Conservation (phyloP, 2,113 vertebrate species). For the Meriones unguiculatus region DNA sequence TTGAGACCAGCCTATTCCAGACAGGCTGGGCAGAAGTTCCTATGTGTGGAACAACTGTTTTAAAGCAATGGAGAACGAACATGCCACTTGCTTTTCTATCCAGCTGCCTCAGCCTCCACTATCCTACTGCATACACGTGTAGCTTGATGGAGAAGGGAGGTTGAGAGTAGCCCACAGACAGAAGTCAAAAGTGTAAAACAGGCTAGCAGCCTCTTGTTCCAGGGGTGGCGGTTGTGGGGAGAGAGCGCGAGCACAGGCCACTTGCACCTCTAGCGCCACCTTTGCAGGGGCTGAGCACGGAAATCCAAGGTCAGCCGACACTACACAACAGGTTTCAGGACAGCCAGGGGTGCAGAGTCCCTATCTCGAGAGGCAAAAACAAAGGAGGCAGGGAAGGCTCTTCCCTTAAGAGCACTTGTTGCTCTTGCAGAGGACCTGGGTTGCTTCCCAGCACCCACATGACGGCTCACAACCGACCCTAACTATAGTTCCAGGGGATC, state of each 20-base stretch:
- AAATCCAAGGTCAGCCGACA: background rate
- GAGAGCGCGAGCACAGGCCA: background rate
- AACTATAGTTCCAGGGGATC: background rate
- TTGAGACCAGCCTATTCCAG: background rate
- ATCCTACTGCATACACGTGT: background rate
- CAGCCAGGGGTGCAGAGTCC: background rate
- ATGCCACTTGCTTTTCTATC: background rate
- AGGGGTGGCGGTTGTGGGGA: background rate
- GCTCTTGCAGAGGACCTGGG: background rate
- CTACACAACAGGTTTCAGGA: background rate
- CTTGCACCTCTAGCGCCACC: too few species aligned
- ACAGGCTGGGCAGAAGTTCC: background rate
- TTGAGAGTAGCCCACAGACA: background rate
- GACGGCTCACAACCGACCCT: background rate
- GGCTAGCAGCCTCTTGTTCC: background rate
- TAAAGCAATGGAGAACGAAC: background rate
- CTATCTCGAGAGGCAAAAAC: background rate
- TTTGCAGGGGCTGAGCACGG: background rate
- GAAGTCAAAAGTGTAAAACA: background rate
- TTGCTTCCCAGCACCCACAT: background rate
- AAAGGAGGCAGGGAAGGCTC: background rate
- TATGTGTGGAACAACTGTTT: background rate
- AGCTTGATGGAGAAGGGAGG: background rate
- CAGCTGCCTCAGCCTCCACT: background rate
- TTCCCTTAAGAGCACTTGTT: background rate